These are phyloP conservation scores for Colostygia pectinataria DNA, from an alignment of 2,888 invertebrate species.

Conservation along the genomic window DNA sequence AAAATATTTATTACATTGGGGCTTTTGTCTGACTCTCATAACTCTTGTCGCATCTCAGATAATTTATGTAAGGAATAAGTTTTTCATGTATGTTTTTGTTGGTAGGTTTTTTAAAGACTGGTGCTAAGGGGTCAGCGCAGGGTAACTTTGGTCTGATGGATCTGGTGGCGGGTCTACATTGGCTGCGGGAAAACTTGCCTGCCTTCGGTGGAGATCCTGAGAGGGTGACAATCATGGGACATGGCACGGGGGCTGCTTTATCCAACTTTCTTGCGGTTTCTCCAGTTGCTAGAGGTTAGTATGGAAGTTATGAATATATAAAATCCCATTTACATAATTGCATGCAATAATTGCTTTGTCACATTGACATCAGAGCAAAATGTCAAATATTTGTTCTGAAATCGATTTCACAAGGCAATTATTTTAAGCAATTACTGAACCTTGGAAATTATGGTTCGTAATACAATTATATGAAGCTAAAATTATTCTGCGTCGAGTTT, in stretches of 20 bases:
- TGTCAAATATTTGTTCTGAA: too few species aligned
- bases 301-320: background rate
- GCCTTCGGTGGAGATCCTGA: slow-evolving; percentile 98
- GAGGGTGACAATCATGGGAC: slow-evolving; percentile 96
- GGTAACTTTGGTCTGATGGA: slow-evolving; percentile 97
- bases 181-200: slow-evolving; percentile 97
- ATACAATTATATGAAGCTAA: too few species aligned
- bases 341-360: too few species aligned
- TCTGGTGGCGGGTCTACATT: slow-evolving; percentile 96
- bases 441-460: too few species aligned
- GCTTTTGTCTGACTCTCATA: slow-evolving; percentile 10
- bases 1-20: slow-evolving; percentile 4
- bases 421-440: too few species aligned
- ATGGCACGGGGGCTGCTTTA: slow-evolving; percentile 97
- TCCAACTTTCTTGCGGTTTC: slow-evolving; percentile 98
- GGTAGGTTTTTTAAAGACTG: slow-evolving; percentile 95
- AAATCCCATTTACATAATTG: too few species aligned
- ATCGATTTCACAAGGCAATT: too few species aligned
- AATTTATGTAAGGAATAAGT: slow-evolving; percentile 5
- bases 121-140: slow-evolving; percentile 93
- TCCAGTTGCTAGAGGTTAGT: slow-evolving; percentile 95
- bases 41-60: background rate
- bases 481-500: too few species aligned
- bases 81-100: slow-evolving; percentile 37
- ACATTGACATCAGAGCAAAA: too few species aligned